These are phyloP conservation scores for Atta cephalotes DNA, from an alignment of 1,140 invertebrate species.

Conservation along the genomic window DNA sequence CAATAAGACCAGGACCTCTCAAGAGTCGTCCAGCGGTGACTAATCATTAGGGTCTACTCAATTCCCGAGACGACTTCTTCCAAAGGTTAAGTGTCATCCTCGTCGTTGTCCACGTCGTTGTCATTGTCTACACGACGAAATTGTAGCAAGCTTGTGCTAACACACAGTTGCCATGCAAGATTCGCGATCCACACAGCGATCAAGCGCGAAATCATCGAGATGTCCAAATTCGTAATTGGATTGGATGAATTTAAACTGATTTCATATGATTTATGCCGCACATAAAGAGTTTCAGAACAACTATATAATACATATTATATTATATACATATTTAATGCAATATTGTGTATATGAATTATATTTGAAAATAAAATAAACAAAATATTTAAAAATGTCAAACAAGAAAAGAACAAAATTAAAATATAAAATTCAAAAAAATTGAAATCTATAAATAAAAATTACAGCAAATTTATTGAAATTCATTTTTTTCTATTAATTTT, in stretches of 20 bases:
- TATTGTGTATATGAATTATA: no score
- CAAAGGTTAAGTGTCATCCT: conserved; percentile 48
- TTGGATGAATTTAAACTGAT: neutral
- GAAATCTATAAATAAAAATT: neutral
- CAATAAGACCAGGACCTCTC: conserved; percentile 69
- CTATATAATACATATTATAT: neutral
- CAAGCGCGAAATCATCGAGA: conserved; percentile 11
- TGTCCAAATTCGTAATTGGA: conserved; percentile 27
- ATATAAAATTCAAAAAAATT: neutral
- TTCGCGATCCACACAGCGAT: neutral
- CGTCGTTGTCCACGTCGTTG: conserved; percentile 29
- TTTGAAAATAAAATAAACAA: neutral
- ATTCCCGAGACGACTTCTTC: conserved; percentile 47
- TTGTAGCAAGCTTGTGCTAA: conserved; percentile 18
- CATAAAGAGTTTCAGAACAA: neutral
- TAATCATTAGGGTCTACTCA: conserved; percentile 66
- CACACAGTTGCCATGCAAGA: conserved; percentile 16
- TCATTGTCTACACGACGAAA: conserved; percentile 41
- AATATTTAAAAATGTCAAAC: neutral
- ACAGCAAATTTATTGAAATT: no score
- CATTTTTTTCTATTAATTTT: neutral
- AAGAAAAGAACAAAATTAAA: neutral
- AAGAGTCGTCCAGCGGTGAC: conserved; percentile 64
- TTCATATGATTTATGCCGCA: neutral
- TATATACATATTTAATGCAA: no score